Base-by-base conservation (phyloP, 1,140 invertebrate species). In the Drosophila tropicalis region DNA sequence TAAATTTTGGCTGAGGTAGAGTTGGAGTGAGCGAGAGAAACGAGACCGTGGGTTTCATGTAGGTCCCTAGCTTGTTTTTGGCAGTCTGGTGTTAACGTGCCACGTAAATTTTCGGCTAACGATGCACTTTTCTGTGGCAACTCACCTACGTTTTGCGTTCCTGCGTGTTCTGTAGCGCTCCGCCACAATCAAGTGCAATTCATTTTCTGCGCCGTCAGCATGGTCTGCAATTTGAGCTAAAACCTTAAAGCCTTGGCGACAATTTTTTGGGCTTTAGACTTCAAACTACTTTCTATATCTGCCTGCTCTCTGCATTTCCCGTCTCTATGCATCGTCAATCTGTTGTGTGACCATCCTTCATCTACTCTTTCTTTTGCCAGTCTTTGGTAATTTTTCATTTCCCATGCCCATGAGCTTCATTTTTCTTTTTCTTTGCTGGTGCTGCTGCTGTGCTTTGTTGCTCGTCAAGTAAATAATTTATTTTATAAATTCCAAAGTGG, bases 171-270 rank as follows among this genome's bases (percentile, higher is more conserved):
- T 39, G 1, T 3, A 2, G 36, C 10, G 36, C n/a, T 15, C 54
- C 74, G 82, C 82, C 82, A 89, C 72, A 87, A 89, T 87, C 84
- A 80, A 87, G 84, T 80, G 84, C 84, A 89, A 87, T 87, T 87
- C 84, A 89, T 87, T 87, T 84, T 87, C 70, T 77, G 84, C 70
- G 51, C 72, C 54, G 84, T 87, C 84, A 89, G 84, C 83, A 66
- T 64, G 68, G 61, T 78, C 74, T 63, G 39, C 41, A 32, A 58
- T 68, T 32, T 19, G 29, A 40, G 22, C 62, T 40, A 41, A 39
- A 34, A 54, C 56, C 36, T 25, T 22, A 25, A 56, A 40, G 41
- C 40, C 67, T 60, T 60, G 62, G 54, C 68, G 57, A 69, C 70
- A 19, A 51, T 51, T 51, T 17, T 22, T 51, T 51, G 44, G 44